Conservation (phyloP, 2,888 invertebrate species). For the Clunio marinus region DNA sequence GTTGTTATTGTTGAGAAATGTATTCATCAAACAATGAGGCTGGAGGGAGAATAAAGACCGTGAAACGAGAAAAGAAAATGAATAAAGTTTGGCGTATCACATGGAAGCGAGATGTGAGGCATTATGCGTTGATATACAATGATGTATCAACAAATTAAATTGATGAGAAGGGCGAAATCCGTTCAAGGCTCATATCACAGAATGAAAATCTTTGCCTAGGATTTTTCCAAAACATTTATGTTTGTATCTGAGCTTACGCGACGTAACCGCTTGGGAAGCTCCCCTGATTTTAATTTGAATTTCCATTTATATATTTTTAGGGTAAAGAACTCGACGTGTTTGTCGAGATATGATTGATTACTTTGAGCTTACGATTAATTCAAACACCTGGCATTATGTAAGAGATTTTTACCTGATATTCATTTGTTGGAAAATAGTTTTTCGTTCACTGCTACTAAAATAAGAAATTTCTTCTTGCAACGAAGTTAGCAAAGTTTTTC, state of each 20-base stretch:
- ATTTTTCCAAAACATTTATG: no score
- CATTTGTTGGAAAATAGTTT: no score
- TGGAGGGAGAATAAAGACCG: neutral
- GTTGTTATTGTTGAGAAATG: conserved; percentile 11
- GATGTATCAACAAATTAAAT: conserved; percentile 33
- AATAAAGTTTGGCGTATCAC: neutral
- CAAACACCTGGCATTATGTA: neutral
- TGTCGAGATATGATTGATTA: neutral
- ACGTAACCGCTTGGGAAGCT: no score
- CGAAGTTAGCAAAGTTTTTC: no score
- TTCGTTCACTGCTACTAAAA: no score
- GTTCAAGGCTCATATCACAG: conserved; percentile 7
- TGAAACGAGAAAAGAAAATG: no score
- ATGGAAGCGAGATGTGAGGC: neutral
- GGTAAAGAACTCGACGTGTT: neutral
- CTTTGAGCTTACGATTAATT: neutral
- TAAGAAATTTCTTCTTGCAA: no score
- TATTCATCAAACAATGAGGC: conserved; percentile 20
- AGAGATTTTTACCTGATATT: no score
- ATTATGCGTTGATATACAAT: conserved; percentile 3
- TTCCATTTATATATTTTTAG: no score
- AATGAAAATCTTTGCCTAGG: no score
- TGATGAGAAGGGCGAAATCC: conserved; percentile 13
- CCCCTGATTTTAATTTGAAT: no score
- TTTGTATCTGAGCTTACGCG: no score